A percentile compares a stretch with the other conserved stretches of the same genome.
Conservation (phyloP, 2,888 invertebrate species). For the Diarsia rubi region DNA sequence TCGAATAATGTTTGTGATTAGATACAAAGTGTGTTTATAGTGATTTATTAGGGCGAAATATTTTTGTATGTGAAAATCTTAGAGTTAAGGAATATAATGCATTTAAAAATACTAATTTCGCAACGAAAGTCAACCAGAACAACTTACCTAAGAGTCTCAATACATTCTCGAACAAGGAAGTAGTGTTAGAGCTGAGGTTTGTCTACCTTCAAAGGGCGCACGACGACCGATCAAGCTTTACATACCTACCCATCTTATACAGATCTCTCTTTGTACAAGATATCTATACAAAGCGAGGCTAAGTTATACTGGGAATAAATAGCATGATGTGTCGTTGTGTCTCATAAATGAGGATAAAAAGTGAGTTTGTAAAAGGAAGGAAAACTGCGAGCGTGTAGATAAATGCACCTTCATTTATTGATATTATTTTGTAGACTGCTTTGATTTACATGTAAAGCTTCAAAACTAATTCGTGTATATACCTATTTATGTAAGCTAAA, state of each 20-base stretch:
- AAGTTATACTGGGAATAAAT: too few species aligned
- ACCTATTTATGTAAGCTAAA: conserved; percentile 86
- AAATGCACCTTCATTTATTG: conserved; percentile 68
- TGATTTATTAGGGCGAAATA: conserved; percentile 86
- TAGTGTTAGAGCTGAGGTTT: conserved; percentile 38
- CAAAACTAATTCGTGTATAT: conserved; percentile 86
- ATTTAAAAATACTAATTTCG: conserved; percentile 79
- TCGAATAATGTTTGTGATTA: conserved; percentile 74
- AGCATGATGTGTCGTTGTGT: too few species aligned
- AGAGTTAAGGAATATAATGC: conserved; percentile 82
- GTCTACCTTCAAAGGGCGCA: conserved; percentile 28
- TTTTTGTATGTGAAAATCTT: conserved; percentile 88
- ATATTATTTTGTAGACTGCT: conserved; percentile 85
- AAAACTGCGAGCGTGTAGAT: conserved; percentile 58
- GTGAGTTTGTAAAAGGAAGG: conserved; percentile 46
- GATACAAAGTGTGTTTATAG: conserved; percentile 83
- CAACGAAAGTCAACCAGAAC: conserved; percentile 67
- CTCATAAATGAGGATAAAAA: conserved; percentile 52
- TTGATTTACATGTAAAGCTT: conserved; percentile 87
- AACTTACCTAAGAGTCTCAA: conserved; percentile 58
- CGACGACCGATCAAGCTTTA: too few species aligned
- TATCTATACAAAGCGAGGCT: too few species aligned
- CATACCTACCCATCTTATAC: too few species aligned
- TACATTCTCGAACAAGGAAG: conserved; percentile 56
- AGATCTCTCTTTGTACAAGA: too few species aligned